A percentile compares a stretch with the other conserved stretches of the same genome.
Conservation (phyloP, 1,140 invertebrate species). For the Sminthurides bifidus region DNA sequence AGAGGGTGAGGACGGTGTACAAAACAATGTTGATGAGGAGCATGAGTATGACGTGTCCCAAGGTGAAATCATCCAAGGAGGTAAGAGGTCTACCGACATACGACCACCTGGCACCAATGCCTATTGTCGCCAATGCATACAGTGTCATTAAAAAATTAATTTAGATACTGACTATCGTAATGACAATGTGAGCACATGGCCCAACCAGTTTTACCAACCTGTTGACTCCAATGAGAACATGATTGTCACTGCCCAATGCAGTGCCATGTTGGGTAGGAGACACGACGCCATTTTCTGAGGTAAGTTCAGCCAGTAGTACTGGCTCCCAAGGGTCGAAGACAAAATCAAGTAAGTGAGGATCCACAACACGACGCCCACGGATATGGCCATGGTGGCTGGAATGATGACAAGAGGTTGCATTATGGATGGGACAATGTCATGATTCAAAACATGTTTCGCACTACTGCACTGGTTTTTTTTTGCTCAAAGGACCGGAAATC, state of each 20-base stretch:
- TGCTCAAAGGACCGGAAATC: too few relatives aligned
- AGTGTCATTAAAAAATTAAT: too few relatives aligned
- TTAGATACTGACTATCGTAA: too few relatives aligned
- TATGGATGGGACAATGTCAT: not conserved
- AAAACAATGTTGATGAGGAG: conserved; percentile 50
- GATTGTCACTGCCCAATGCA: conserved; percentile 17
- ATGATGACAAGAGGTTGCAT: too few relatives aligned
- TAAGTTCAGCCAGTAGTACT: conserved; percentile 7
- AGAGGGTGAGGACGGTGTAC: conserved; percentile 53
- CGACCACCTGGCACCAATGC: conserved; percentile 41
- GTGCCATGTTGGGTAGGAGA: conserved; percentile 19
- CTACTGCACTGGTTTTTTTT: too few relatives aligned
- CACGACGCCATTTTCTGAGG: conserved; percentile 8
- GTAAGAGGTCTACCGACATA: conserved; percentile 35
- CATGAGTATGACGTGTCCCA: conserved; percentile 40
- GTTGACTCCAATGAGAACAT: conserved; percentile 19
- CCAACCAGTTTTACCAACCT: conserved; percentile 6
- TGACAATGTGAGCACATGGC: too few relatives aligned
- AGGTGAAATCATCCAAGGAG: conserved; percentile 28
- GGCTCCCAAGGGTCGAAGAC: not conserved
- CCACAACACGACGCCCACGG: conserved; percentile 18
- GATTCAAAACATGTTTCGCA: too few relatives aligned
- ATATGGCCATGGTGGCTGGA: conserved; percentile 20
- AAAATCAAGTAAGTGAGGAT: conserved; percentile 12
- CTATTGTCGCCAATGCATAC: not conserved